A percentile compares a stretch with the other conserved stretches of the same genome.
phyloP scores from a whole-genome alignment of 2,888 invertebrate species.

The Eristalinus sepulchralis region DNA sequence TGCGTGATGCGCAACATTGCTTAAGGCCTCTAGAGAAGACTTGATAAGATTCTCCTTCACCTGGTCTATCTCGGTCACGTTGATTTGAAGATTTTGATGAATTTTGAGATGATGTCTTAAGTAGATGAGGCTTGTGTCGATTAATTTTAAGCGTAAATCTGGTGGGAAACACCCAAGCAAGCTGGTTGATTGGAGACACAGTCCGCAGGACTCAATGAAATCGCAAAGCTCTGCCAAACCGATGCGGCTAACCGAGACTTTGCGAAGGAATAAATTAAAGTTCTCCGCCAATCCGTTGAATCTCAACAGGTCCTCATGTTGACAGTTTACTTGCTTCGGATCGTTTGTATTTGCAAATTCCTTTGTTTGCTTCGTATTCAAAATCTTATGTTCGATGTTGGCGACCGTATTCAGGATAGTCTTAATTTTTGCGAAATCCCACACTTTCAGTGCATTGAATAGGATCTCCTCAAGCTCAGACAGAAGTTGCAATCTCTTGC shows the following conservation, averaged over 20 bases:
- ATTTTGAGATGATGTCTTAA: slow-evolving; percentile 45
- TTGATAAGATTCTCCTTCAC: slow-evolving; percentile 22
- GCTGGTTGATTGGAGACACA: slow-evolving; percentile 29
- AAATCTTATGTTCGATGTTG: slow-evolving; percentile 34
- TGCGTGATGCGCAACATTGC: not conserved
- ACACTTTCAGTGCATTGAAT: slow-evolving; percentile 1
- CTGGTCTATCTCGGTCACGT: not conserved
- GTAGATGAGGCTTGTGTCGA: slow-evolving; percentile 35
- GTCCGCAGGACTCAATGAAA: slow-evolving; percentile 35
- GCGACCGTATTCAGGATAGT: slow-evolving; percentile 18
- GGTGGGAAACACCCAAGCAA: not conserved
- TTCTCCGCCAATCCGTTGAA: slow-evolving; percentile 3
- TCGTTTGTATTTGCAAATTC: not conserved
- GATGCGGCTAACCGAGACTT: not conserved
- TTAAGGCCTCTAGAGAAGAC: slow-evolving; percentile 19
- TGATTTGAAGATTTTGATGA: slow-evolving; percentile 19
- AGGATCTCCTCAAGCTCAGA: slow-evolving; percentile 10
- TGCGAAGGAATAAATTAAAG: not conserved
- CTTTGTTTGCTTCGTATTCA: slow-evolving; percentile 19
- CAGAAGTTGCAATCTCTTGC: not conserved
- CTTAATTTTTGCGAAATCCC: not conserved
- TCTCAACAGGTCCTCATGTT: not conserved
- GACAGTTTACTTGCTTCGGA: slow-evolving; percentile 1
- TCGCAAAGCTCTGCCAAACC: slow-evolving; percentile 13
- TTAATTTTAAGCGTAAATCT: slow-evolving; percentile 5